phyloP scores from a whole-genome alignment of 2,113 vertebrate genomes.

The Ptilorrhoa leucosticta region DNA sequence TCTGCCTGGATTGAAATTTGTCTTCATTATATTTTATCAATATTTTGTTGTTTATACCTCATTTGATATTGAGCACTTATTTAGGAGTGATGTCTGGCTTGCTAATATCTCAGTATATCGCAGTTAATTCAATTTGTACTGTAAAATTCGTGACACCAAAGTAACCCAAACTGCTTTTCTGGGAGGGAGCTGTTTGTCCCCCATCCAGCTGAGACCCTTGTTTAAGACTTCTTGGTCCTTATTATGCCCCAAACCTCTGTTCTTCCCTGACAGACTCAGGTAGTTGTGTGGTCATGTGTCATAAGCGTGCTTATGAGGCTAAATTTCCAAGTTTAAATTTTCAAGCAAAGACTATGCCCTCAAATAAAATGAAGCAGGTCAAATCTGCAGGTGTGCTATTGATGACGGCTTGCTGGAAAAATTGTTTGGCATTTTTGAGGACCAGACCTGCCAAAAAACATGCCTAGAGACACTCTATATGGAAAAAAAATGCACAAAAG shows the following conservation, averaged over 20 bases:
- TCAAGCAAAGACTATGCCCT: not conserved
- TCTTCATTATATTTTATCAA: slow-evolving; percentile 8
- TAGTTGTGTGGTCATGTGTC: not conserved
- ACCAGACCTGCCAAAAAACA: not conserved
- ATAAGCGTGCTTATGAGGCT: not conserved
- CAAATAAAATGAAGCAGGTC: not conserved
- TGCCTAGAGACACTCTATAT: not conserved
- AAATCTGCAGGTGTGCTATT: not conserved
- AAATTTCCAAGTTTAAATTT: not conserved
- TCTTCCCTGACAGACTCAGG: not conserved
- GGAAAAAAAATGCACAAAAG: not conserved
- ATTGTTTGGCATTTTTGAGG: not conserved
- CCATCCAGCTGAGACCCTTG: not conserved
- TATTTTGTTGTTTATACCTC: slow-evolving; percentile 22
- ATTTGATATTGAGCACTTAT: not conserved
- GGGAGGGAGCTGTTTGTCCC: not conserved
- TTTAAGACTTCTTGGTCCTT: not conserved
- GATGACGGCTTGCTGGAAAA: not conserved
- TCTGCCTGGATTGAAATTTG: not conserved
- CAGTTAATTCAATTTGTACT: not conserved
- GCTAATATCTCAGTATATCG: not conserved
- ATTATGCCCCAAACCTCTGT: not conserved
- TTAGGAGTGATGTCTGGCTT: not conserved
- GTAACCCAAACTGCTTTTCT: not conserved
- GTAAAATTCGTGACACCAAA: not conserved